Evolutionary conservation across 2,113 vertebrate genomes (phyloP).

Genomic region (Panthera leo): DNA sequence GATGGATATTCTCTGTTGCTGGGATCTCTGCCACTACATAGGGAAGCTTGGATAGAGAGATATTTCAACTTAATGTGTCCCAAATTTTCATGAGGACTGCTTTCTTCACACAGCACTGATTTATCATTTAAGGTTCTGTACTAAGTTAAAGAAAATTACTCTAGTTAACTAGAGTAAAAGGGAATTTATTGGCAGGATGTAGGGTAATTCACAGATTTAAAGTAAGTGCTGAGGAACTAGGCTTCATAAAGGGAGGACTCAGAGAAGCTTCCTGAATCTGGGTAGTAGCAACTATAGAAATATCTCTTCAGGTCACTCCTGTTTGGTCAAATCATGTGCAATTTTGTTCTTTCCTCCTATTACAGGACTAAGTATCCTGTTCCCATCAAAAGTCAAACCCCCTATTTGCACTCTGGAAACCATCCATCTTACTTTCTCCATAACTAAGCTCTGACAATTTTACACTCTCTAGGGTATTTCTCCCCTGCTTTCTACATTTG

Average conservation of each 20-base stretch:
- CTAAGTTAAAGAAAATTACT: not conserved
- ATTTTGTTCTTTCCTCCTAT: not conserved
- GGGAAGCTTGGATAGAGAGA: not conserved
- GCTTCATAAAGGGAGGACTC: not conserved
- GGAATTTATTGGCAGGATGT: not conserved
- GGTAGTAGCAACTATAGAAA: not conserved
- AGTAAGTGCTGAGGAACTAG: not conserved
- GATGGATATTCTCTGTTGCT: not conserved
- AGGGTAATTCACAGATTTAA: not conserved
- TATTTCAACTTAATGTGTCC: not conserved
- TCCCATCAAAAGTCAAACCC: not conserved
- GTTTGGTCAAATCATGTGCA: not conserved
- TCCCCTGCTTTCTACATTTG: not conserved
- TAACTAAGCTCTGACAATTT: not conserved
- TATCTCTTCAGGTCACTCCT: not conserved
- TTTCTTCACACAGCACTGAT: not conserved
- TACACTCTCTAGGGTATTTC: not conserved
- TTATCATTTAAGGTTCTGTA: not conserved
- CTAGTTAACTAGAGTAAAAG: not conserved
- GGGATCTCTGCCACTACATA: not conserved
- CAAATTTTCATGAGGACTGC: not conserved
- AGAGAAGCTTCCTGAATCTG: not conserved
- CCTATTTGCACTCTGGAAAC: not conserved
- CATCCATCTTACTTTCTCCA: not conserved
- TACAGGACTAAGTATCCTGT: not conserved